phyloP scores from a whole-genome alignment of 2,797 vertebrate genomes.

The Ptychobarbus kaznakovi region DNA sequence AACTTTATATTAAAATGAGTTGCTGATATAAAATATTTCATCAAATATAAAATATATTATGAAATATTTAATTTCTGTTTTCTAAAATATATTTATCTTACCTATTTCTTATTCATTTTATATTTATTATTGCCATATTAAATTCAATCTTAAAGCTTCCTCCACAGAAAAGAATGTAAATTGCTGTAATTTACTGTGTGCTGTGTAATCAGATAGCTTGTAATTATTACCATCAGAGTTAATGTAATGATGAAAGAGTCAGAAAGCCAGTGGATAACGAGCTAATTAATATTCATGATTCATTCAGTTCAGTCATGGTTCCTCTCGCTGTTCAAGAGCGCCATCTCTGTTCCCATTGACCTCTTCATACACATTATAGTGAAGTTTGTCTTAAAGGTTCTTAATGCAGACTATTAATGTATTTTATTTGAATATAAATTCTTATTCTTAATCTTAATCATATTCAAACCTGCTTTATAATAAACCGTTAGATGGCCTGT shows the following conservation, averaged over 20 bases:
- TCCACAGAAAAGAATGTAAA: background rate
- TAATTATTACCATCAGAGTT: background rate
- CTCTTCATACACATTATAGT: background rate
- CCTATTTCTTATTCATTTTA: background rate
- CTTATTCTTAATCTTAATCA: background rate
- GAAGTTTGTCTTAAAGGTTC: background rate
- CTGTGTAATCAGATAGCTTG: background rate
- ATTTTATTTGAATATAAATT: background rate
- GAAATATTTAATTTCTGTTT: background rate
- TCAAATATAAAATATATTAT: background rate
- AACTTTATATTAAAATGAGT: background rate
- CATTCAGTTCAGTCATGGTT: background rate
- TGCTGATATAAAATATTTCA: background rate
- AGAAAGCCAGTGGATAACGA: background rate
- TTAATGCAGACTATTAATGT: background rate
- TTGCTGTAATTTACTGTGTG: background rate
- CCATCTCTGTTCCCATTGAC: constrained; percentile 48
- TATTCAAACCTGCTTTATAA: background rate
- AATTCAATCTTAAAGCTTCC: background rate
- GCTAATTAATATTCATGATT: constrained; percentile 15
- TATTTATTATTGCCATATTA: background rate
- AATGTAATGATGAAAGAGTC: background rate
- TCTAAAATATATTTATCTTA: background rate
- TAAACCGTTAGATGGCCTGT: background rate
- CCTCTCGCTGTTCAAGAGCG: constrained; percentile 58